phyloP scores from a whole-genome alignment of 2,113 vertebrate species.

The Pachyramphus minor region DNA sequence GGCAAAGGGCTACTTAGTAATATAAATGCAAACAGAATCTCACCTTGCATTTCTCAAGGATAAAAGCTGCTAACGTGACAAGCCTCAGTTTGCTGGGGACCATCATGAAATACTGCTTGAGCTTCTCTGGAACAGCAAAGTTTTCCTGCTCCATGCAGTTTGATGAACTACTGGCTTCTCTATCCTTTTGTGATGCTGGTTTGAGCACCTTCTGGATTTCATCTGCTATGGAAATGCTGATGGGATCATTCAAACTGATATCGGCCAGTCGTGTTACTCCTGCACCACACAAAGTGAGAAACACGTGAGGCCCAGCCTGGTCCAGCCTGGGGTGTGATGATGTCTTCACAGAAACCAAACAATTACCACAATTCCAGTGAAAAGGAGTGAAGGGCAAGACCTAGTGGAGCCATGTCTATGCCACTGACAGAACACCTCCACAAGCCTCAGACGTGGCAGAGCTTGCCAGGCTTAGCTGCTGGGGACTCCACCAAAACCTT shows the following conservation, averaged over 20 bases:
- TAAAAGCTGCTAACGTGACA: constrained; percentile 89
- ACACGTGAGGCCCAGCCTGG: not conserved
- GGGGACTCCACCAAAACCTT: not conserved
- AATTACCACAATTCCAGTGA: not conserved
- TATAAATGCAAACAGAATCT: not conserved
- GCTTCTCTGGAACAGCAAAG: constrained; percentile 84
- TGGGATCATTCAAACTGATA: constrained; percentile 84
- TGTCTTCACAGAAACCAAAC: not conserved
- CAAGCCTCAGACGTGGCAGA: not conserved
- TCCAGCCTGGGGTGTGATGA: not conserved
- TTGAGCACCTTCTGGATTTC: not conserved
- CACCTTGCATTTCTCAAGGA: constrained; percentile 90
- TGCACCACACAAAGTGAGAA: constrained; percentile 19
- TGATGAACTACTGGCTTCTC: not conserved
- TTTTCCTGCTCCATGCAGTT: constrained; percentile 40
- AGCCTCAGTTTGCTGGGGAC: constrained; percentile 93
- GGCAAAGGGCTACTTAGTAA: not conserved
- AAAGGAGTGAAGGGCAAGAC: not conserved
- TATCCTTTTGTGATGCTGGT: fast-evolving
- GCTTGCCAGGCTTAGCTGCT: not conserved
- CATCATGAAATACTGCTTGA: constrained; percentile 83
- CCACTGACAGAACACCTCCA: not conserved
- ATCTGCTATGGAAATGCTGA: constrained; percentile 79
- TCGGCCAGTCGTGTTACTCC: constrained; percentile 82
- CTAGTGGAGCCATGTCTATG: not conserved